Evolutionary conservation across 2,797 vertebrate genomes (phyloP), one percentile per base, ranked within the genome.

Genomic region (Amazona ochrocephala): DNA sequence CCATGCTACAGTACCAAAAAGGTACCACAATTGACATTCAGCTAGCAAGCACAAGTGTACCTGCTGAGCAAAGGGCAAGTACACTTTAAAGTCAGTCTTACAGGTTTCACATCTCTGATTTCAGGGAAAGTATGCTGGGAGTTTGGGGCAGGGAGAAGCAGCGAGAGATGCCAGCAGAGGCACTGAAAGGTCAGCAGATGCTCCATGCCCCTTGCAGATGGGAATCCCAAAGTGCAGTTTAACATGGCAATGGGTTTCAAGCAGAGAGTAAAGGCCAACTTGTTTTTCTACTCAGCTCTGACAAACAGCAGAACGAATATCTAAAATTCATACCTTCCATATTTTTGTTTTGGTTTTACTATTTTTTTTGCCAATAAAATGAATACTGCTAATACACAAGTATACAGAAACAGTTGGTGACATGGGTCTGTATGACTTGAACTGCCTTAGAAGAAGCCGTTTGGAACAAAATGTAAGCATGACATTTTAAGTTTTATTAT

Each of bases 341-440:
- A 2, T n/a, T 16, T 32, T 79, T 73, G 3, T 1, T 47, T 47
- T 19, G 6, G 0, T 5, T 50, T 62, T 20, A 4, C 4, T 56
- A 2, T 27, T 15, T 58, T 62, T 50, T 62, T 37, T 4, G 2
- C 11, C 29, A 48, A 5, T 68, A 39, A 62, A 72, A 39, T 70
- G 2, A 67, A n/a, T 54, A 24, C 75, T 1, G 1, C 22, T 54
- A 87, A 73, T 32, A 26, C 13, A 66, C 9, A 79, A 34, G 21
- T 29, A 54, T 24, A 58, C 7, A 66, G n/a, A 76, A 83, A 87
- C 75, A 14, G 27, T 21, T 53, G 34, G 48, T 61, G 0, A 50
- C 42, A 29, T 7, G 13, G 16, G 11, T 54, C 29, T 79, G 16
- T 45, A 13, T 4, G 4, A 62, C 7, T 26, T 45, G 20, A 91